Base-by-base conservation (phyloP, 2,888 invertebrate species). In the Eumacrocentrus americanus region DNA sequence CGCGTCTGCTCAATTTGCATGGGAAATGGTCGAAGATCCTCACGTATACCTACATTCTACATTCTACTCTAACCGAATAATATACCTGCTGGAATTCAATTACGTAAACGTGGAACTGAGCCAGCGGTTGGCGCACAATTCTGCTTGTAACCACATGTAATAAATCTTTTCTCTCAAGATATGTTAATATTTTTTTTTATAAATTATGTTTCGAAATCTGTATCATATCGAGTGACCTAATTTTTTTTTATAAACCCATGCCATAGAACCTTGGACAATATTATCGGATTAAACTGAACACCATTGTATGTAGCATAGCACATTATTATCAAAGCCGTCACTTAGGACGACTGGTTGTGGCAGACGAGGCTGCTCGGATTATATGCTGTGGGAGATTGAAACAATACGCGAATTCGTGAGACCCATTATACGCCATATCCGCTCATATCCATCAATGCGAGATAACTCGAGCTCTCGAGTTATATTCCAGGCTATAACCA, bases 1-100 rank as follows among this genome's bases (percentile, higher is more conserved):
- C n/a, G n/a, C 58, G 65, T 63, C 63, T 57, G 64, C 65, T 69
- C 69, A 72, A 74, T 74, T 74, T 74, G 67, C 72, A 73, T 72
- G 67, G 69, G 66, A 68, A 72, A 72, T 69, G 62, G 65, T 59
- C 58, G 64, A 67, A 68, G 65, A 68, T 68, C 67, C 62, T n/a
- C n/a, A n/a, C n/a, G n/a, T n/a, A n/a, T n/a, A n/a, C n/a, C n/a
- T n/a, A n/a, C n/a, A n/a, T n/a, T 53, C 55, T 63, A 56, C 61
- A 64, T 68, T 62, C 14, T n/a, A n/a, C 69, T 58, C 65, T 63
- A 71, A 68, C 69, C 67, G 66, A 68, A 72, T 70, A 70, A 70
- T 67, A 68, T 65, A 7, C 29, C 42, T 42, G 60, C 52, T 63
- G 67, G 64, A 75, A 74, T 74, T 71, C 67, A 71, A 75, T 74